Conservation (phyloP, 2,113 vertebrate species). For the mouse (Mus musculus) region GRCm39 chrX:141778501-141779000, state of each 20-base stretch:
- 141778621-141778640: constrained; percentile 29
- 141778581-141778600: constrained; percentile 48
- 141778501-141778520: constrained; percentile 21
- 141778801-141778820: not conserved
- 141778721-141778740: not conserved
- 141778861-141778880: constrained; percentile 10
- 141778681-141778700: not conserved
- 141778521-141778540: constrained; percentile 44
- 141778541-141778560: not conserved
- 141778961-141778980: not conserved
- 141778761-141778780: not conserved
- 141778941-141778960: not conserved
- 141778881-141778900: constrained; percentile 52
- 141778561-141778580: constrained; percentile 15
- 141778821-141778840: constrained; percentile 19
- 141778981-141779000: constrained; percentile 23
- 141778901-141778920: constrained; percentile 7
- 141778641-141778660: constrained; percentile 51
- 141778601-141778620: constrained; percentile 52
- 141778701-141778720: constrained; percentile 1
- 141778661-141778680: not conserved
- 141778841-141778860: constrained; percentile 38
- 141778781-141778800: constrained; percentile 5
- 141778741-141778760: not conserved
- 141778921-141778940: not conserved